Evolutionary conservation across 2,888 invertebrate species (phyloP).

Genomic region (Vesta saturnalis): DNA sequence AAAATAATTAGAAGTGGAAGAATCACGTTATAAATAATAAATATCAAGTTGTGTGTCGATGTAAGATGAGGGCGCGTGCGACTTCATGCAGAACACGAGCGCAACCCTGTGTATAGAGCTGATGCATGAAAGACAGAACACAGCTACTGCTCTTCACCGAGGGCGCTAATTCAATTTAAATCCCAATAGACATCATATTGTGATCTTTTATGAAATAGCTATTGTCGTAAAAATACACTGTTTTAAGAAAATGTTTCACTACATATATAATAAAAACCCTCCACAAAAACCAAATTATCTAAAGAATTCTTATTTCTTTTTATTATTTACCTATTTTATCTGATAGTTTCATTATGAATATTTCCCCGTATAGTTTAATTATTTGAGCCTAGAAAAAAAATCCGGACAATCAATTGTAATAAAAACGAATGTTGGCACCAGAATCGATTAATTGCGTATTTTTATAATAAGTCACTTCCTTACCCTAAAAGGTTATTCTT

Average conservation of each 20-base stretch:
- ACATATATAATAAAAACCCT: not conserved
- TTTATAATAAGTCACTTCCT: constrained; percentile 25
- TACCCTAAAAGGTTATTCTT: constrained; percentile 19
- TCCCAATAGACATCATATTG: constrained; percentile 42
- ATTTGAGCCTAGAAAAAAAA: no score
- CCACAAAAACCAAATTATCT: constrained; percentile 2
- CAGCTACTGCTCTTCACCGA: constrained; percentile 36
- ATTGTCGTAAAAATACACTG: constrained; percentile 38
- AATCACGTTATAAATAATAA: constrained; percentile 49
- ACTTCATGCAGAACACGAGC: constrained; percentile 39
- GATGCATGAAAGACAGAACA: constrained; percentile 37
- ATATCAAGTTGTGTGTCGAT: constrained; percentile 44
- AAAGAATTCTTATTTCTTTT: constrained; percentile 3
- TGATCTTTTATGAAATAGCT: constrained; percentile 39
- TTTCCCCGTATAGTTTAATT: not conserved
- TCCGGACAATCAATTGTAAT: no score
- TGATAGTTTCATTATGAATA: no score
- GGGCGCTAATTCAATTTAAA: constrained; percentile 46
- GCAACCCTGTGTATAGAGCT: constrained; percentile 21
- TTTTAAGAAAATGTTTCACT: constrained; percentile 16
- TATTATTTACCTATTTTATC: not conserved
- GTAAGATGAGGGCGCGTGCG: constrained; percentile 40
- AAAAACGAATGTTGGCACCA: no score
- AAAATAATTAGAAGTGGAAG: constrained; percentile 49
- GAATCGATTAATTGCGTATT: constrained; percentile 21